A percentile compares a stretch with the other conserved stretches of the same genome.
Conservation (phyloP, 2,113 vertebrate species). For the Campylorhamphus procurvoides region DNA sequence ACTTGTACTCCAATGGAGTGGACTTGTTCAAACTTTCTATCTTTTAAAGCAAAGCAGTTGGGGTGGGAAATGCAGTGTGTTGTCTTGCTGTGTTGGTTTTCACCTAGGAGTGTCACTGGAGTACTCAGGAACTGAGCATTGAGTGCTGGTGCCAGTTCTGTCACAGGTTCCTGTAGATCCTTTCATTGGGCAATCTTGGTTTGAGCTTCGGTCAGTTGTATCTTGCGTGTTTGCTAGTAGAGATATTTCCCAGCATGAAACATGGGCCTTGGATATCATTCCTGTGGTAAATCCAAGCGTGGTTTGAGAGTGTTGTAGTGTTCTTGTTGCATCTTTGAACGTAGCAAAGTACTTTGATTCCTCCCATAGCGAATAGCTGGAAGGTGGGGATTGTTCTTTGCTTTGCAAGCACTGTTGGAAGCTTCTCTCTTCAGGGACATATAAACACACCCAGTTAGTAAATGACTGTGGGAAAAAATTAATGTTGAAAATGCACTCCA, state of each 20-base stretch:
- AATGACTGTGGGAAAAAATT: neutral
- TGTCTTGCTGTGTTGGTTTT: neutral
- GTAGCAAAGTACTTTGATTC: neutral
- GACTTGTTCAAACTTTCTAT: neutral
- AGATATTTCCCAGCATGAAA: neutral
- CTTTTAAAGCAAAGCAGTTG: neutral
- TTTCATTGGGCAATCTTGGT: neutral
- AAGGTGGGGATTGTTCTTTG: neutral
- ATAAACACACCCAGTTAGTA: neutral
- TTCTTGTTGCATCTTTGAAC: neutral
- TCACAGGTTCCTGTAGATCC: neutral
- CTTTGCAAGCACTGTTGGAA: neutral
- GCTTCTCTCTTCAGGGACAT: neutral
- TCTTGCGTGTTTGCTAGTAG: neutral
- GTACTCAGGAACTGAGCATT: neutral
- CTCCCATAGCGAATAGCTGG: neutral
- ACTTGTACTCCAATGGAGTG: neutral
- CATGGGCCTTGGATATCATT: neutral
- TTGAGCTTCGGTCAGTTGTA: neutral
- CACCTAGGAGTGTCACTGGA: neutral
- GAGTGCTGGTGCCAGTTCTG: neutral
- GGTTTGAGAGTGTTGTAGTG: neutral
- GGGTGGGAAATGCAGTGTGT: fast-evolving
- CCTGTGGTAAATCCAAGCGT: neutral
- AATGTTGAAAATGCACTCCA: neutral